Evolutionary conservation across 2,113 vertebrate genomes (phyloP).

Genomic region (Nannobrachium achirus): DNA sequence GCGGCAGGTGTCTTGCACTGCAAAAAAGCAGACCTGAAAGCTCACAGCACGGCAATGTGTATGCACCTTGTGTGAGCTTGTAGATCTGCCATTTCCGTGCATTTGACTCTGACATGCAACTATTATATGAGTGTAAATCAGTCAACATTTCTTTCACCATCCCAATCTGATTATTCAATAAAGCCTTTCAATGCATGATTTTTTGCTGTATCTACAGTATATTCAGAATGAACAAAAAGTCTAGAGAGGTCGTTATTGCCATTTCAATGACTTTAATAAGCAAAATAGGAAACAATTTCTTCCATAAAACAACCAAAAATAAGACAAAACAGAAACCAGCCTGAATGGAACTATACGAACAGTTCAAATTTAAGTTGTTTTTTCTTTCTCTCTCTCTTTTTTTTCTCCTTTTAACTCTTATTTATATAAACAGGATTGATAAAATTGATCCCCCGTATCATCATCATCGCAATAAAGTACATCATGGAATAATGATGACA

Average conservation of each 20-base stretch:
- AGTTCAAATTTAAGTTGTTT: slow-evolving; percentile 96
- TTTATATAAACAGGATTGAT: slow-evolving; percentile 99
- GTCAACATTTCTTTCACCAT: no score
- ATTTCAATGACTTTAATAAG: slow-evolving; percentile 99
- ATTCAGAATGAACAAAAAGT: slow-evolving; percentile 68
- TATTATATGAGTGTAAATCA: no score
- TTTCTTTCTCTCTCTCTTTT: no score
- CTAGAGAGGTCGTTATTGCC: slow-evolving; percentile 87
- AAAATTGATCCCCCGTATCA: slow-evolving; percentile 98
- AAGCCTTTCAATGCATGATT: no score
- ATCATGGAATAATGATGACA: slow-evolving; percentile 94
- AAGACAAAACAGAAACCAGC: slow-evolving; percentile 99
- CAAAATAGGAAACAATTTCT: slow-evolving; percentile 99
- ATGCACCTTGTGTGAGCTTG: no score
- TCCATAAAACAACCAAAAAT: slow-evolving; percentile 85
- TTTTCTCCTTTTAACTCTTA: slow-evolving; percentile 69
- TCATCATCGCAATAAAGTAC: slow-evolving; percentile 86
- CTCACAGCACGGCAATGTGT: no score
- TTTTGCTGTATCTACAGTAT: no score
- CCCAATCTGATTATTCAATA: no score
- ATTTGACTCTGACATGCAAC: no score
- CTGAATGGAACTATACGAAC: slow-evolving; percentile 99
- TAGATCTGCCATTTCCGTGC: no score
- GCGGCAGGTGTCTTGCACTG: neutral
- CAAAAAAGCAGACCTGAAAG: slow-evolving; percentile 3